phyloP scores from a whole-genome alignment of 2,888 invertebrate species.

The Eupithecia abbreviata region DNA sequence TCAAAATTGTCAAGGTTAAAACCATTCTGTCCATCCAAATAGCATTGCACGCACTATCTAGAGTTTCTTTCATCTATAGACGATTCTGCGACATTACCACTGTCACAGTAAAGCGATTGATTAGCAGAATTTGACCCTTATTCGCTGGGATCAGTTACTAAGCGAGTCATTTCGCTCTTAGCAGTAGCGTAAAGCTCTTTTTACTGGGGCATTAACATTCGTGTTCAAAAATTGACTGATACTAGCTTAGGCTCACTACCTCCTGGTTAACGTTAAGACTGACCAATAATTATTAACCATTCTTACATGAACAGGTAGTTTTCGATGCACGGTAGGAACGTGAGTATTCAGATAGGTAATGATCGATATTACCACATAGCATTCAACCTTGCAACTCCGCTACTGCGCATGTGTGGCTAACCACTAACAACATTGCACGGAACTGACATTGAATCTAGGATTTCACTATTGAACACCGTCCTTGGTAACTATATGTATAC shows the following conservation, averaged over 20 bases:
- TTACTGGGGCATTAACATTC: too few relatives aligned
- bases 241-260: neutral
- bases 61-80: too few relatives aligned
- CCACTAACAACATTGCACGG: slow-evolving; percentile 35
- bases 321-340: slow-evolving; percentile 9
- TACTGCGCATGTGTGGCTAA: slow-evolving; percentile 39
- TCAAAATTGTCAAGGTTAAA: too few relatives aligned
- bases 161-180: too few relatives aligned
- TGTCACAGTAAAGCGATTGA: too few relatives aligned
- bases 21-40: too few relatives aligned
- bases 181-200: too few relatives aligned
- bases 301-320: neutral
- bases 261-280: neutral
- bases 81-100: too few relatives aligned
- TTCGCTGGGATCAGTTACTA: too few relatives aligned
- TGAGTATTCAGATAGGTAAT: slow-evolving; percentile 30
- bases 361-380: slow-evolving; percentile 36
- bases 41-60: too few relatives aligned
- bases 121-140: too few relatives aligned
- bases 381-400: slow-evolving; percentile 35
- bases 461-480: slow-evolving; percentile 32
- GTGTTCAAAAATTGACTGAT: neutral
- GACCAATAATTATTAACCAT: neutral
- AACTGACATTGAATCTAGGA: slow-evolving; percentile 42
- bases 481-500: slow-evolving; percentile 34